Conservation (phyloP, 2,113 vertebrate species). For the Tachycineta bicolor region DNA sequence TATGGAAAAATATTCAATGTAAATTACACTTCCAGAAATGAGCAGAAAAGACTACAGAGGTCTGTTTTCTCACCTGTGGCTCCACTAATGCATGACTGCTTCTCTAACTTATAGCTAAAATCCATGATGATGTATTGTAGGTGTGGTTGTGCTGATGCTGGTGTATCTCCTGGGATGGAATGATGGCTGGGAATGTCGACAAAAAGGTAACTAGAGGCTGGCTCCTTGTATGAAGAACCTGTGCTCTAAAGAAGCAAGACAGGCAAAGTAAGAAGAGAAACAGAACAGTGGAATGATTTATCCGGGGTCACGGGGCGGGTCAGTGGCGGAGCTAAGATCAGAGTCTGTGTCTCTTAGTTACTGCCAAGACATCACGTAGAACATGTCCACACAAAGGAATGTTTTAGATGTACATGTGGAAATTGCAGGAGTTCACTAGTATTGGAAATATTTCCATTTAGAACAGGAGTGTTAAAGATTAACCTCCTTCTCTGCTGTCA, state of each 20-base stretch:
- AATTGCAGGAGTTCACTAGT: not conserved
- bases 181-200: not conserved
- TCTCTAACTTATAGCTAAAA: not conserved
- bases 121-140: not conserved
- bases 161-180: not conserved
- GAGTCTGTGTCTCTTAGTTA: conserved; percentile 24
- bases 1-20: not conserved
- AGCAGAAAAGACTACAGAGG: not conserved
- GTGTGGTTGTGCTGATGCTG: not conserved
- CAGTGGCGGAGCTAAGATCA: not conserved
- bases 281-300: conserved; percentile 53
- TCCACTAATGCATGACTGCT: not conserved
- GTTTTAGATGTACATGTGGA: conserved; percentile 15
- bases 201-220: not conserved
- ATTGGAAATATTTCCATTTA: conserved; percentile 33
- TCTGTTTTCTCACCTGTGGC: not conserved
- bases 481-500: conserved; percentile 42
- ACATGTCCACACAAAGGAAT: conserved; percentile 40
- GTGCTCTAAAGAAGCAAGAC: not conserved
- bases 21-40: not conserved
- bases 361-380: conserved; percentile 46
- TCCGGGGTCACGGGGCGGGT: conserved; percentile 33
- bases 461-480: conserved; percentile 38
- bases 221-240: not conserved
- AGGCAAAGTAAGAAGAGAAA: conserved; percentile 21